phyloP scores from a whole-genome alignment of 2,888 invertebrate genomes.

The Eupithecia abbreviata region DNA sequence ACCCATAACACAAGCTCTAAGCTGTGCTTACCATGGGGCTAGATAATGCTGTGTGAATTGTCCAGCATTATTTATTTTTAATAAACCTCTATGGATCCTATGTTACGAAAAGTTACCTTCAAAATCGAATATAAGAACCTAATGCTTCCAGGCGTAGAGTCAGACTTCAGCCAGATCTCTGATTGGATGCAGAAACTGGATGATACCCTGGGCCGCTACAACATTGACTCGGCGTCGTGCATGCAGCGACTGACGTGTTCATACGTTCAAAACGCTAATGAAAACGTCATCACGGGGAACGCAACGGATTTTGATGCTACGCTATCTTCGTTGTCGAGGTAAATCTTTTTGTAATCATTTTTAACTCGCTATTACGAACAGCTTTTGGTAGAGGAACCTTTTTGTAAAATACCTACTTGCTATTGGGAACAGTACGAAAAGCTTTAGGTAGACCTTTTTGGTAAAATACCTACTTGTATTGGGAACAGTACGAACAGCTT shows the following conservation, averaged over 20 bases:
- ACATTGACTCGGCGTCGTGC: conserved; percentile 88
- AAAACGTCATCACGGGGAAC: conserved; percentile 85
- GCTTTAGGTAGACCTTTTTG: no score
- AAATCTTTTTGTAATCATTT: background rate
- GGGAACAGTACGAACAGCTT: no score
- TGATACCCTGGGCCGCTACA: conserved; percentile 86
- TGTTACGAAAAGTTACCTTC: no score
- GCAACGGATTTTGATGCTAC: conserved; percentile 86
- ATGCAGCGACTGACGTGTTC: conserved; percentile 88
- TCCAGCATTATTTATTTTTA: no score
- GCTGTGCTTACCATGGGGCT: no score
- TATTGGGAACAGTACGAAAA: no score
- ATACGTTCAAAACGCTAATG: conserved; percentile 88
- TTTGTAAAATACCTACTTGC: no score
- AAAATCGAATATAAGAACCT: no score
- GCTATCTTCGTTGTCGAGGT: conserved; percentile 85
- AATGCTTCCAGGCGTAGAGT: conserved; percentile 80
- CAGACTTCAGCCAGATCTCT: conserved; percentile 83
- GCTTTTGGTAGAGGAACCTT: background rate
- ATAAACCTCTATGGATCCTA: background rate
- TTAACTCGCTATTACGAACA: background rate
- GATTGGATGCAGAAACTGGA: conserved; percentile 87
- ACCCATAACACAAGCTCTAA: no score
- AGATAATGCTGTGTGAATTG: no score
- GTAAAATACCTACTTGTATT: no score